phyloP scores from a whole-genome alignment of 2,113 vertebrate species.

The Galemys pyrenaicus region DNA sequence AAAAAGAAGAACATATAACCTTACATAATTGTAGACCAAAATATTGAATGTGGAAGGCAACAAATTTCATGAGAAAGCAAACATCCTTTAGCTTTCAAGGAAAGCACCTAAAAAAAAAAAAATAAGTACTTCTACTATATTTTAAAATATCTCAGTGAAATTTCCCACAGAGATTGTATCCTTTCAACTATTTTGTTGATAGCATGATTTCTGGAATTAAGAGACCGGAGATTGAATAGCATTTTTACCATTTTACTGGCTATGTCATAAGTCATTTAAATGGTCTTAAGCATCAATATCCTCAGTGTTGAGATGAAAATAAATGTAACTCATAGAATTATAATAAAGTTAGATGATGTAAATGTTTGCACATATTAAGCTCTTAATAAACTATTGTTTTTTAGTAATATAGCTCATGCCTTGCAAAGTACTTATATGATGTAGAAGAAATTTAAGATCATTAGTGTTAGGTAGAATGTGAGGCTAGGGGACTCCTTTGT shows the following conservation, averaged over 20 bases:
- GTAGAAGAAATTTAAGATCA: constrained; percentile 23
- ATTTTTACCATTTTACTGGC: not conserved
- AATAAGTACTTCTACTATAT: not conserved
- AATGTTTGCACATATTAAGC: not conserved
- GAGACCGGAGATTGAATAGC: not conserved
- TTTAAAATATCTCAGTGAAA: constrained; percentile 32
- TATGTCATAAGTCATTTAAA: not conserved
- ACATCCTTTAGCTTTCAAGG: too few relatives aligned
- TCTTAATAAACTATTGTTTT: constrained; percentile 18
- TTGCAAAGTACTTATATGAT: not conserved
- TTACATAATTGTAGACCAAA: not conserved
- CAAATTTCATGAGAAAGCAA: not conserved
- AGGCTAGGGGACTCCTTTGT: too few relatives aligned
- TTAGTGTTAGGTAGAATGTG: not conserved
- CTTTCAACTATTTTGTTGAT: not conserved
- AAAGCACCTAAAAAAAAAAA: not conserved
- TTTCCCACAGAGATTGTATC: not conserved
- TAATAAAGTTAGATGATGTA: not conserved
- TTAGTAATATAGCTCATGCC: not conserved
- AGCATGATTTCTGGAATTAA: not conserved
- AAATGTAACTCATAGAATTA: not conserved
- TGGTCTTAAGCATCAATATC: not conserved
- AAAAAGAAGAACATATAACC: constrained; percentile 8
- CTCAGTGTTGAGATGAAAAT: not conserved
- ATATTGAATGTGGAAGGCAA: not conserved